These are phyloP conservation scores for Acanthurus tractus DNA, from an alignment of 2,797 vertebrate genomes.

Conservation along the genomic window DNA sequence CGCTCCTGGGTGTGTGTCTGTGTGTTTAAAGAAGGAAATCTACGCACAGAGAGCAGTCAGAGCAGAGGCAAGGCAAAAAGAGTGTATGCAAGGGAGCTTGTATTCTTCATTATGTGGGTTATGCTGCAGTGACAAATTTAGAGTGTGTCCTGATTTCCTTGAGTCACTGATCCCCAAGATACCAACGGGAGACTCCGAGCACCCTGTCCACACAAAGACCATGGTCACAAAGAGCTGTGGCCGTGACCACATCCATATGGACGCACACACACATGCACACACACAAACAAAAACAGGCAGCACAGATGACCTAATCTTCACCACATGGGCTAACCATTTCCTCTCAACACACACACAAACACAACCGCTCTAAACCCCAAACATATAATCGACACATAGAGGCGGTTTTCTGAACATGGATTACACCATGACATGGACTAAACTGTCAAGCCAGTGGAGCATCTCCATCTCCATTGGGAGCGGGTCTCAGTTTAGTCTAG, in stretches of 20 bases:
- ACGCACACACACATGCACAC: conserved; percentile 14
- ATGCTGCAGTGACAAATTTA: conserved; percentile 90
- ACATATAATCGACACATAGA: conserved; percentile 76
- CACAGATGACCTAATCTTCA: conserved; percentile 58
- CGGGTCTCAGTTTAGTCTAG: conserved; percentile 57
- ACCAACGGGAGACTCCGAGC: conserved; percentile 77
- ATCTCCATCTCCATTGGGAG: conserved; percentile 50
- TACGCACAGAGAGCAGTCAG: conserved; percentile 27
- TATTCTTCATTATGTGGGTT: conserved; percentile 88
- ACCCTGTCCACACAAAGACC: conserved; percentile 76
- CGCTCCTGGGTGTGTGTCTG: conserved; percentile 38
- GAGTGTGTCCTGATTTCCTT: conserved; percentile 89
- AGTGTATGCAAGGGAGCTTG: conserved; percentile 62
- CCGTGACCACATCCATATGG: conserved; percentile 49
- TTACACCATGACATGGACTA: conserved; percentile 29
- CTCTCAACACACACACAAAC: conserved; percentile 73
- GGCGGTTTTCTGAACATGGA: conserved; percentile 69
- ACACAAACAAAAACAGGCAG: conserved; percentile 37
- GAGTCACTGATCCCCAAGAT: conserved; percentile 85
- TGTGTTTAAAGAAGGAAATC: conserved; percentile 46
- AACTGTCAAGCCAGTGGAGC: conserved; percentile 46
- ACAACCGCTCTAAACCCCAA: conserved; percentile 69
- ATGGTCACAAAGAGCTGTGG: conserved; percentile 54
- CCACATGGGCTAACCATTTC: conserved; percentile 75
- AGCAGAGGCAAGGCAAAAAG: conserved; percentile 34